Percentiles rank a stretch among this genome's conserved stretches.
These are phyloP conservation scores for Sciurus carolinensis DNA, from an alignment of 2,797 vertebrate species.

Conservation along the genomic window DNA sequence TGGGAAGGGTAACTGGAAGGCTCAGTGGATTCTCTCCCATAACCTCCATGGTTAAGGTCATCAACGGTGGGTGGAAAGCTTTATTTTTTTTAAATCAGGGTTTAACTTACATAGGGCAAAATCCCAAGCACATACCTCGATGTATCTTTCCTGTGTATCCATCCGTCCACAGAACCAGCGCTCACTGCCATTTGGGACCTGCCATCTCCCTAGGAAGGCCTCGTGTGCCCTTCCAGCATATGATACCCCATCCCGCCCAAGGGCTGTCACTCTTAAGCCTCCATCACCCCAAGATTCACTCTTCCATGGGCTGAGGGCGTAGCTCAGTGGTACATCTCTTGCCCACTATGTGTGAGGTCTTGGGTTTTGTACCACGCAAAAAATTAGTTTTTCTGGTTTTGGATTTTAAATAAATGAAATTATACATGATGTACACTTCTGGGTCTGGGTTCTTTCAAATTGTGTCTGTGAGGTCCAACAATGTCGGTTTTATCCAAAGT, in stretches of 20 bases:
- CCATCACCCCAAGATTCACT: neutral
- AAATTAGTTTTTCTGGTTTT: neutral
- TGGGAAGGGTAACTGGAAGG: neutral
- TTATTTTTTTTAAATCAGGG: neutral
- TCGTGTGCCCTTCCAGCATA: neutral
- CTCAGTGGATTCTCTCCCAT: neutral
- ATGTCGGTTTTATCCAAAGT: too few species aligned
- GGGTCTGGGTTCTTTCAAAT: neutral
- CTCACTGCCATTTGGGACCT: neutral
- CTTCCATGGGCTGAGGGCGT: neutral
- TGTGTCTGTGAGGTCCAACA: neutral
- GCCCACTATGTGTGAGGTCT: too few species aligned
- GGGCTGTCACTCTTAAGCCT: neutral
- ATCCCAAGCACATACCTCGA: neutral
- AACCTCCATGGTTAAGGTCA: neutral
- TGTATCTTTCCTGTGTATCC: neutral
- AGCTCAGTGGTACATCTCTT: too few species aligned
- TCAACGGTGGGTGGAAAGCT: neutral
- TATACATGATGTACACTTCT: neutral
- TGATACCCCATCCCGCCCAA: neutral
- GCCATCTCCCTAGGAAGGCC: neutral
- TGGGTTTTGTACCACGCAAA: too few species aligned
- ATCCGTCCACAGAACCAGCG: neutral
- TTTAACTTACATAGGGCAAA: neutral
- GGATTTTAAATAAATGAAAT: constrained; percentile 37